Conservation (phyloP, 53 echinoderm and acorn worm species). For the Luidia sarsii region DNA sequence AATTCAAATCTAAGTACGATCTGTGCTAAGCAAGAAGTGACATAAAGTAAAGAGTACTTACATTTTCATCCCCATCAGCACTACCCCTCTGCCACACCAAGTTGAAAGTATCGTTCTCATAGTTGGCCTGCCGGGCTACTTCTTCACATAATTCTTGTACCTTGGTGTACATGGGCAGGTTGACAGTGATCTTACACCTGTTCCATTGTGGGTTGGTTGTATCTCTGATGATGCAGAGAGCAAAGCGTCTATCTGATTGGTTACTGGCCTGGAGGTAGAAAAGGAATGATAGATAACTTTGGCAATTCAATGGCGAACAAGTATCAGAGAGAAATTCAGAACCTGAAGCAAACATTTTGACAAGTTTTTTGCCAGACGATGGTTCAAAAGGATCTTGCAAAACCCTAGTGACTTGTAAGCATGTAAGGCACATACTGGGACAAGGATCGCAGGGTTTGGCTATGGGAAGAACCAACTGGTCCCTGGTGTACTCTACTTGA, state of each 20-base stretch:
- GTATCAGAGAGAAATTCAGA: neutral
- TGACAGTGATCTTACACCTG: slow-evolving; percentile 80
- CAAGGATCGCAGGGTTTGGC: no score
- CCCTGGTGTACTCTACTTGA: no score
- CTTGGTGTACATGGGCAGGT: slow-evolving; percentile 59
- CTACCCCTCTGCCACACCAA: slow-evolving; percentile 80
- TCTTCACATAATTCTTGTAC: slow-evolving; percentile 69
- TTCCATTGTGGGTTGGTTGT: slow-evolving; percentile 95
- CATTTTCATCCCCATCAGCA: slow-evolving; percentile 65
- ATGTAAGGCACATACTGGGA: no score
- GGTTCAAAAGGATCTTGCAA: no score
- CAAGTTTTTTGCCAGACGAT: no score
- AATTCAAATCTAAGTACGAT: no score
- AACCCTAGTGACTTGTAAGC: no score
- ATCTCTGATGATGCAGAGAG: slow-evolving; percentile 85
- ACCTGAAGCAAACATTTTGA: no score
- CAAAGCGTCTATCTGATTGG: slow-evolving; percentile 54
- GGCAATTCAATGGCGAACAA: neutral
- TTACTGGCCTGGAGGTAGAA: slow-evolving; percentile 43
- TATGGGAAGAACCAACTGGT: no score
- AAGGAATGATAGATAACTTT: neutral
- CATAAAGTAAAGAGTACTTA: slow-evolving; percentile 53
- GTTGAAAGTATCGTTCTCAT: slow-evolving; percentile 75
- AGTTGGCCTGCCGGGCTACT: slow-evolving; percentile 85
- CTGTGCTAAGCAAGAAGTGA: no score